phyloP scores from a whole-genome alignment of 2,113 vertebrate genomes.

The Cathartes aura region DNA sequence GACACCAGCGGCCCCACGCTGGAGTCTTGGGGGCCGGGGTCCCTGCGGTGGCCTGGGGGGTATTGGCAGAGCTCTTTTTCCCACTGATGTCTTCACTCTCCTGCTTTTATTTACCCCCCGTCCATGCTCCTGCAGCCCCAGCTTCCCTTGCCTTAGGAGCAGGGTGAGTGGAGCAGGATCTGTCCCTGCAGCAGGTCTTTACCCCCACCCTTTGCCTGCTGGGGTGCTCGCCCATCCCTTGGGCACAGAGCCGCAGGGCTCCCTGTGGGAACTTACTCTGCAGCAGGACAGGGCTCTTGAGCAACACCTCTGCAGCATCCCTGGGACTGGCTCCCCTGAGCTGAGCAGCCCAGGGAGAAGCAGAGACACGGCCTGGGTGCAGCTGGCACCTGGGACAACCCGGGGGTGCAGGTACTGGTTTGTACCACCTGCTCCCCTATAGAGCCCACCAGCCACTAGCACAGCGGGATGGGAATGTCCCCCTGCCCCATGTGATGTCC shows the following conservation, averaged over 20 bases:
- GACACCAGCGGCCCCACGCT: background rate
- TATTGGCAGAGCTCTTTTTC: background rate
- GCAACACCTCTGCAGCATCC: background rate
- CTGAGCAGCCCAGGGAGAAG: background rate
- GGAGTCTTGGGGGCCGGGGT: background rate
- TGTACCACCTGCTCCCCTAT: fast-evolving
- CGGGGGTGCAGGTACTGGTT: background rate
- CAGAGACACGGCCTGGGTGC: background rate
- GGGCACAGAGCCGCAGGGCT: background rate
- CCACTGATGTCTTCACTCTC: background rate
- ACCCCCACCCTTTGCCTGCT: background rate
- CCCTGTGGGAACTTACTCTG: background rate
- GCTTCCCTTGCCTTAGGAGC: background rate
- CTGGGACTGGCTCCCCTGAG: background rate
- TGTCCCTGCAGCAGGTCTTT: background rate
- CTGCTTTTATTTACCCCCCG: background rate
- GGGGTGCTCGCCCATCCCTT: fast-evolving
- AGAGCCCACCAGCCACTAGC: background rate
- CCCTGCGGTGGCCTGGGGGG: background rate
- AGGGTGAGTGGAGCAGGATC: background rate
- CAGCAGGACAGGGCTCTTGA: background rate
- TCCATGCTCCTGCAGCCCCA: background rate
- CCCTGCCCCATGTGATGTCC: background rate
- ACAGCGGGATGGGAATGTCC: background rate
- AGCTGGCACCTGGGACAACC: background rate